A percentile compares a stretch with the other conserved stretches of the same genome.
phyloP scores from a whole-genome alignment of 2,797 vertebrate genomes.

The Novumbra hubbsi region DNA sequence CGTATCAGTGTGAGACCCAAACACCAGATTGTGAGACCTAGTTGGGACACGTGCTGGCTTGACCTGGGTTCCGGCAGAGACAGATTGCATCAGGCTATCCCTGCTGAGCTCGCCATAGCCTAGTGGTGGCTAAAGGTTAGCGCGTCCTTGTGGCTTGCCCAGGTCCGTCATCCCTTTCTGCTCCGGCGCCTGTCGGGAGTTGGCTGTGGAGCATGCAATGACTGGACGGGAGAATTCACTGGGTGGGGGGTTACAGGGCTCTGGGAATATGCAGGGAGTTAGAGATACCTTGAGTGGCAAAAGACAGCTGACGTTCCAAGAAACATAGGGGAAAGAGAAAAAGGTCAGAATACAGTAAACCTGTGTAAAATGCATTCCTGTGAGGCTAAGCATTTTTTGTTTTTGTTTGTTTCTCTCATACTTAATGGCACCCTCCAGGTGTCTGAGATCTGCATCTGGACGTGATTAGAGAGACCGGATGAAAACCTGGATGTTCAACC shows the following conservation, averaged over 20 bases:
- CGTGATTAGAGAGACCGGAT: not conserved
- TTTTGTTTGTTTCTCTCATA: not conserved
- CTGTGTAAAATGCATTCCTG: not conserved
- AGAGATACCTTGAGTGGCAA: not conserved
- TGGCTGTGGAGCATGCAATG: conserved; percentile 10
- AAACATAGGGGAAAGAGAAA: not conserved
- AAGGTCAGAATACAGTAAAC: not conserved
- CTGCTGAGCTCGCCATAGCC: conserved; percentile 11
- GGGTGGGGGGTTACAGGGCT: conserved; percentile 9
- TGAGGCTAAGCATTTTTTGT: not conserved
- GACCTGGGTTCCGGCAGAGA: conserved; percentile 16
- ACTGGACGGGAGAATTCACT: conserved; percentile 31
- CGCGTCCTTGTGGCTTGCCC: conserved; percentile 30
- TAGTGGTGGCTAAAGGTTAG: conserved; percentile 3
- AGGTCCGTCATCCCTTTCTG: conserved; percentile 38
- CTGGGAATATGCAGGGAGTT: not conserved
- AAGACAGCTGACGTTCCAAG: not conserved
- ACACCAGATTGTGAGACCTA: conserved; percentile 4
- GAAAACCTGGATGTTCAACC: not conserved
- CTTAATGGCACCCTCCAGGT: not conserved
- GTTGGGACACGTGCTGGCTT: conserved; percentile 15
- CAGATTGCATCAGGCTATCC: conserved; percentile 17
- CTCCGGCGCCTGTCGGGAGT: conserved; percentile 20
- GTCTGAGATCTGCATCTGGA: not conserved
- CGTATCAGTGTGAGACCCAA: not conserved